Conservation (phyloP, 1,140 invertebrate species). For the Sipha flava region DNA sequence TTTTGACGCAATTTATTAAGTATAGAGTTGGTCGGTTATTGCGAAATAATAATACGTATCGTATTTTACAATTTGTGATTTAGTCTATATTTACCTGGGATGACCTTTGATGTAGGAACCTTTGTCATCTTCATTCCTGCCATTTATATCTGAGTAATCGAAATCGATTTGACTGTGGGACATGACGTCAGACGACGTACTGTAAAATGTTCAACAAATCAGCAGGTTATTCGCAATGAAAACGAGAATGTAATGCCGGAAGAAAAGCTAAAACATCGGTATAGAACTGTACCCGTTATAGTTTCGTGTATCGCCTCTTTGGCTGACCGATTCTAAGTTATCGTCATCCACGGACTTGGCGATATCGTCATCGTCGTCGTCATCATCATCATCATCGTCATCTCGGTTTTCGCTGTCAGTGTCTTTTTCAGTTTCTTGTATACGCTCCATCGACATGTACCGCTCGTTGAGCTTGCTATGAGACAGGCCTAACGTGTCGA, state of each 20-base stretch:
- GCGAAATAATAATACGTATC: too few relatives aligned
- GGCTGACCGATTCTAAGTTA: slow-evolving; percentile 46
- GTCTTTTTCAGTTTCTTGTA: slow-evolving; percentile 41
- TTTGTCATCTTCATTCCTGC: slow-evolving; percentile 56
- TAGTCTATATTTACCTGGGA: slow-evolving; percentile 51
- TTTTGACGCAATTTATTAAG: too few relatives aligned
- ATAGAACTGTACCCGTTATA: slow-evolving; percentile 38
- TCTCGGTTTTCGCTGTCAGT: slow-evolving; percentile 28
- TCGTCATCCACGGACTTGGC: slow-evolving; percentile 45
- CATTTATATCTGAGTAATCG: slow-evolving; percentile 58
- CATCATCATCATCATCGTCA: slow-evolving; percentile 46
- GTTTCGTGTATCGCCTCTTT: slow-evolving; percentile 42
- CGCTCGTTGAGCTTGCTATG: slow-evolving; percentile 75
- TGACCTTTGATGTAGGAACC: slow-evolving; percentile 49
- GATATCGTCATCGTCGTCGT: slow-evolving; percentile 49
- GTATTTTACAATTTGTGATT: too few relatives aligned
- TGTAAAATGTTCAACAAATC: slow-evolving; percentile 23
- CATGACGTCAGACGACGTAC: slow-evolving; percentile 40
- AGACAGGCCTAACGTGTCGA: slow-evolving; percentile 66
- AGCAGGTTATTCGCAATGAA: neutral
- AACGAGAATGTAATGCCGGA: too few relatives aligned
- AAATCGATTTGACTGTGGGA: slow-evolving; percentile 49
- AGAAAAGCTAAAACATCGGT: too few relatives aligned
- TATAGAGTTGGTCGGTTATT: too few relatives aligned
- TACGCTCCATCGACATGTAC: slow-evolving; percentile 65